A percentile compares a stretch with the other conserved stretches of the same genome.
Conservation (phyloP, 2,888 invertebrate species). For the Ctenicera cuprea region DNA sequence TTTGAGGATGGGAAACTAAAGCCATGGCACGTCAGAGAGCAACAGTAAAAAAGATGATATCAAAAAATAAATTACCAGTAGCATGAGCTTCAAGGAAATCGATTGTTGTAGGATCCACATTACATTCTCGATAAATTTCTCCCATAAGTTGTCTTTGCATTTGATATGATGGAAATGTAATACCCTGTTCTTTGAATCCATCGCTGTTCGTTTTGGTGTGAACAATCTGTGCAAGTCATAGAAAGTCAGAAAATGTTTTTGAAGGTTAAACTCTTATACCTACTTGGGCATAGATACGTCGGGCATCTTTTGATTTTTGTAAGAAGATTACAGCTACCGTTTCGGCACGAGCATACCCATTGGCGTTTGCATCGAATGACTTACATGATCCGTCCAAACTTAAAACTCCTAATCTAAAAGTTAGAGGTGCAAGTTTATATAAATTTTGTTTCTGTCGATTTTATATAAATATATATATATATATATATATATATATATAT, state of each 20-base stretch:
- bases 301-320: slow-evolving; percentile 78
- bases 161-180: slow-evolving; percentile 70
- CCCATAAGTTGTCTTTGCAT: slow-evolving; percentile 78
- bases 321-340: slow-evolving; percentile 82
- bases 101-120: slow-evolving; percentile 81
- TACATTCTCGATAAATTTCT: slow-evolving; percentile 82
- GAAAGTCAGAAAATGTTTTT: slow-evolving; percentile 75
- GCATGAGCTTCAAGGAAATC: slow-evolving; percentile 93
- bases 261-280: neutral
- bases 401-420: slow-evolving; percentile 82
- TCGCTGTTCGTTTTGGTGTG: slow-evolving; percentile 69
- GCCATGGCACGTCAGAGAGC: too few species aligned
- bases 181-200: slow-evolving; percentile 69
- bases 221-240: slow-evolving; percentile 60
- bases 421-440: slow-evolving; percentile 69
- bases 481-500: too few species aligned
- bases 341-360: slow-evolving; percentile 90
- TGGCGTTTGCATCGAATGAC: slow-evolving; percentile 89
- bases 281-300: slow-evolving; percentile 72
- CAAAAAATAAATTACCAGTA: slow-evolving; percentile 75
- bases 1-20: too few species aligned
- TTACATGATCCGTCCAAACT: slow-evolving; percentile 91
- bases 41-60: too few species aligned
- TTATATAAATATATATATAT: too few species aligned
- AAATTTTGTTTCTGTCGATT: neutral